phyloP scores from a whole-genome alignment of 1,140 invertebrate species.

The Drosophila setifemur region DNA sequence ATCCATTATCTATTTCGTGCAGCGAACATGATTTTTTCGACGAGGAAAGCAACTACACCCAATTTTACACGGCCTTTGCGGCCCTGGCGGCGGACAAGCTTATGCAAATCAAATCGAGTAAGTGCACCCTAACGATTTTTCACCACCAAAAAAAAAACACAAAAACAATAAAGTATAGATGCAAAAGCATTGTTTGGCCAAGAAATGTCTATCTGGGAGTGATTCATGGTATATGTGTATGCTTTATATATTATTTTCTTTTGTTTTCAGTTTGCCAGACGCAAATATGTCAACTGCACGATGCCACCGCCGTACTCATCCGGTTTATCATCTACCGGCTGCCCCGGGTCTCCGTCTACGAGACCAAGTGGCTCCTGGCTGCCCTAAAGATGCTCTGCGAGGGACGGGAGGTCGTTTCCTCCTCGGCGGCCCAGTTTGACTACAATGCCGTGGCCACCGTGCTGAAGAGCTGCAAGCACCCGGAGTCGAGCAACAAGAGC shows the following conservation, averaged over 20 bases:
- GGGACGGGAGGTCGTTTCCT: constrained; percentile 34
- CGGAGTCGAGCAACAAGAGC: constrained; percentile 66
- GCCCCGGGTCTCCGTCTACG: constrained; percentile 66
- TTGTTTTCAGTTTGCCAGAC: constrained; percentile 85
- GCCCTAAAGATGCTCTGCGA: constrained; percentile 79
- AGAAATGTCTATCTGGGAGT: constrained; percentile 31
- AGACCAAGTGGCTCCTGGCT: constrained; percentile 76
- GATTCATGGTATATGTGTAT: constrained; percentile 16
- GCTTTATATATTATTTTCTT: background rate
- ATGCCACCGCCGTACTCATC: constrained; percentile 74
- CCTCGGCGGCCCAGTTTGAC: constrained; percentile 53
- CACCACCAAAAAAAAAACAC: background rate
- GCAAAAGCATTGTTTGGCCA: constrained; percentile 28
- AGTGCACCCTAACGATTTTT: constrained; percentile 82
- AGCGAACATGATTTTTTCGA: constrained; percentile 89
- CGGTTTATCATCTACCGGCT: constrained; percentile 74
- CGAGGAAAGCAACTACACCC: constrained; percentile 89
- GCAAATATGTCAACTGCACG: constrained; percentile 83
- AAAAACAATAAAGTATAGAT: background rate
- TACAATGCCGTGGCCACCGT: constrained; percentile 67
- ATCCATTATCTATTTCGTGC: constrained; percentile 78
- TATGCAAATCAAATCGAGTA: constrained; percentile 87
- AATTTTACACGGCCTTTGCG: constrained; percentile 90
- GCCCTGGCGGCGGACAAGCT: constrained; percentile 90
- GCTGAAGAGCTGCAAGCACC: constrained; percentile 67